Evolutionary conservation across 2,113 vertebrate genomes (phyloP).

Genomic region (Eudorcas thomsonii): DNA sequence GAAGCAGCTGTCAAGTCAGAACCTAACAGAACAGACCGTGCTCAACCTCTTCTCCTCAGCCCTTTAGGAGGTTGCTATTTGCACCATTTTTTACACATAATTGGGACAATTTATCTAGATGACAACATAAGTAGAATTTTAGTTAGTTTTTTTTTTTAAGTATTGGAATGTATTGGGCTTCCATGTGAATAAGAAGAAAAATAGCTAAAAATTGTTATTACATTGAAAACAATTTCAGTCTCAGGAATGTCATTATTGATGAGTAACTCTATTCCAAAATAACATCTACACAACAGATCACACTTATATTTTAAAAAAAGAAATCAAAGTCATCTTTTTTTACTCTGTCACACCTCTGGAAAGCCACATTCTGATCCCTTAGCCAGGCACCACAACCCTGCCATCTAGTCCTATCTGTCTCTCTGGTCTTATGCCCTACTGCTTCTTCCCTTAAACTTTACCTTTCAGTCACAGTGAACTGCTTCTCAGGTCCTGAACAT

Average conservation of each 20-base stretch:
- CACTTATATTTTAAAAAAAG: background rate
- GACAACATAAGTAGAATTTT: slow-evolving; percentile 75
- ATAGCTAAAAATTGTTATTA: background rate
- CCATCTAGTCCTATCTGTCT: background rate
- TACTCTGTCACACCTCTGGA: background rate
- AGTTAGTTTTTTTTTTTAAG: background rate
- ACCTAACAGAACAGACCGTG: slow-evolving; percentile 63
- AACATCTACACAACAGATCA: background rate
- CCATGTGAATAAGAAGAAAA: background rate
- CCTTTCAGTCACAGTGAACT: background rate
- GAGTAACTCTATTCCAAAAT: slow-evolving; percentile 18
- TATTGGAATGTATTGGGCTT: slow-evolving; percentile 14
- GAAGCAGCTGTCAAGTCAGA: slow-evolving; percentile 68
- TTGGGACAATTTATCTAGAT: slow-evolving; percentile 80
- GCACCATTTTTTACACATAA: slow-evolving; percentile 75
- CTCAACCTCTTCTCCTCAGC: slow-evolving; percentile 74
- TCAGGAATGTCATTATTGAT: slow-evolving; percentile 22
- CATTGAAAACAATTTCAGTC: slow-evolving; percentile 24
- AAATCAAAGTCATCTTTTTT: background rate
- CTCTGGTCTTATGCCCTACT: background rate
- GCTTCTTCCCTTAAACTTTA: background rate
- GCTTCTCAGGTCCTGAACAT: background rate
- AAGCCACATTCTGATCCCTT: background rate
- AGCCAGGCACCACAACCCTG: background rate
- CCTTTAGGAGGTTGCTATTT: slow-evolving; percentile 77